Conservation (phyloP, 2,797 vertebrate genomes). For the Antrozous pallidus region DNA sequence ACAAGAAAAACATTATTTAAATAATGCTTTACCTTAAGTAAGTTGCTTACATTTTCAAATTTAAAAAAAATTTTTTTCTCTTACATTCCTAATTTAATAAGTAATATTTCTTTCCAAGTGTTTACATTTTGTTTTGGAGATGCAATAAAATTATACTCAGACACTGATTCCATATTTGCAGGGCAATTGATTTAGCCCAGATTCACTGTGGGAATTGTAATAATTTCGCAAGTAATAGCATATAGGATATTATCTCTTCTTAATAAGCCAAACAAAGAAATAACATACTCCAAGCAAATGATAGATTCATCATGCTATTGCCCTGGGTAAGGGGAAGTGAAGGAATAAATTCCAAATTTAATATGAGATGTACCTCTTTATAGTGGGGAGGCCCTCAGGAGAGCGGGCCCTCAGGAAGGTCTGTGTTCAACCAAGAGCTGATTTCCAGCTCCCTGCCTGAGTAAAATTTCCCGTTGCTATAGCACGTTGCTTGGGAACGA, state of each 20-base stretch:
- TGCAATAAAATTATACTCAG: background rate
- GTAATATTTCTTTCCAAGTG: constrained; percentile 12
- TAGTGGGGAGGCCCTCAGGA: background rate
- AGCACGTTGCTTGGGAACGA: background rate
- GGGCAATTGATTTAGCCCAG: background rate
- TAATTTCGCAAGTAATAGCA: background rate
- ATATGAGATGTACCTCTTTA: background rate
- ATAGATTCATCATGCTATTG: background rate
- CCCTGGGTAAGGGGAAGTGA: background rate
- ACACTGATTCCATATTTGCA: background rate
- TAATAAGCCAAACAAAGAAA: background rate
- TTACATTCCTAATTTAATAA: constrained; percentile 11
- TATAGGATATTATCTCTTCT: background rate
- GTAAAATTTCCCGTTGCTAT: background rate
- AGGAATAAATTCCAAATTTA: background rate
- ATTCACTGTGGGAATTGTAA: background rate
- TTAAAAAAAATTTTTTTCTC: background rate
- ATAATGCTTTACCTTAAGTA: background rate
- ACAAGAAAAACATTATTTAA: background rate
- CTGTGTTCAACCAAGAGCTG: background rate
- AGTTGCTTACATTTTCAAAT: constrained; percentile 27
- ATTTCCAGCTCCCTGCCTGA: background rate
- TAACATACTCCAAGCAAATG: background rate
- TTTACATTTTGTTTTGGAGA: background rate
- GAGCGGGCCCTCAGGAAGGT: background rate